Base-by-base conservation (phyloP, 2,888 invertebrate genomes). In the Tolmerus cingulatus region DNA sequence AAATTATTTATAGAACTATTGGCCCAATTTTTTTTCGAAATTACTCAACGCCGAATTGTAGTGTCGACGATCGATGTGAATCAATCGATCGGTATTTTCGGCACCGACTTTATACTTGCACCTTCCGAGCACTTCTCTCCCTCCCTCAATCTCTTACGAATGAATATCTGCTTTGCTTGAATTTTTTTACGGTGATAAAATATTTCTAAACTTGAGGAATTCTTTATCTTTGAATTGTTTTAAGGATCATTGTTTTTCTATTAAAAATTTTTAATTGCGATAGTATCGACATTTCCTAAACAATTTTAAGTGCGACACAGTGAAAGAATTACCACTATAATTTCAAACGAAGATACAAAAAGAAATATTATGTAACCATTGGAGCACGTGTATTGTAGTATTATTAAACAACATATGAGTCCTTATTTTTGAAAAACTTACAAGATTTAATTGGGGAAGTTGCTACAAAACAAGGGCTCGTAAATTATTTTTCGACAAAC, bases 1-100 rank as follows among this genome's bases (percentile, higher is more conserved):
- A 77, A 86, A 77, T 51, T 86, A 86, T 86, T 86, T 86, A 51
- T 86, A 86, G 86, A 77, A 51, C 9, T 57, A 19, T 77, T 86
- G 77, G 77, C 86, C 77, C 86, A 77, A 16, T 19, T 51, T n/a
- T 51, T 46, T 46, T 46, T 51, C 78, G 30, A 9, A 79, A 87
- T 74, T 34, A 40, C 81, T 74, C 27, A 74, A 40, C 27, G 30
- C 19, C 43, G 43, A 87, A 37, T 87, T 66, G 66, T 55, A 66
- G 8, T 19, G 16, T 40, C 57, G 57, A 19, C 27, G 66, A 84
- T 66, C 34, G 23, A 51, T 7, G 81, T 30, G 55, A 81, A 81
- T 55, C 55, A 81, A 51, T 55, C 30, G 55, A 81, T 43, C 9
- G 16, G 37, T 79, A 66, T 66, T 66, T 66, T 27, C 66, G 19